Percentiles rank a stretch among this genome's conserved stretches.
These are phyloP conservation scores for Rhizomys pruinosus DNA, from an alignment of 2,113 vertebrate species.

Conservation along the genomic window DNA sequence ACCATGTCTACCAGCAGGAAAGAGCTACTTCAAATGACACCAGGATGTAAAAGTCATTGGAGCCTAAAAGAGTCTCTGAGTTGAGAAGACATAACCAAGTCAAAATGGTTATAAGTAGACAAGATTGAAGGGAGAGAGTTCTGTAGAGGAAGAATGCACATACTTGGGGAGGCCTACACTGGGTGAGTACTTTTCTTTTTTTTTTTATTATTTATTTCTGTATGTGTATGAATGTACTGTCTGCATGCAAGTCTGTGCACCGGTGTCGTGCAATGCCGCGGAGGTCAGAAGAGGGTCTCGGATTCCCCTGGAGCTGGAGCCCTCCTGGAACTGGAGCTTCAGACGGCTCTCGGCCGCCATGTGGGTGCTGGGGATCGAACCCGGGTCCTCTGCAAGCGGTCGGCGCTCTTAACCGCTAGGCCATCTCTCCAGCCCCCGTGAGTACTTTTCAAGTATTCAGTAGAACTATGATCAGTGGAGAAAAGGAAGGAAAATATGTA, in stretches of 20 bases:
- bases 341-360: too few relatives aligned
- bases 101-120: background rate
- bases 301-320: too few relatives aligned
- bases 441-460: background rate
- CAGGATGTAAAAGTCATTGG: background rate
- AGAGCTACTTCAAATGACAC: background rate
- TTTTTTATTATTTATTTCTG: too few relatives aligned
- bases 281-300: too few relatives aligned
- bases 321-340: too few relatives aligned
- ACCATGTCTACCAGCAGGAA: background rate
- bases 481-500: background rate
- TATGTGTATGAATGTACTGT: too few relatives aligned
- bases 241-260: too few relatives aligned
- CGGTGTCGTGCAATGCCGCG: too few relatives aligned
- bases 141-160: background rate
- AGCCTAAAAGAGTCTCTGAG: background rate
- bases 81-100: background rate
- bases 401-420: too few relatives aligned
- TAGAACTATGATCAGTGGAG: background rate
- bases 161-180: background rate
- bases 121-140: background rate
- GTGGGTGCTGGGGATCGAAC: too few relatives aligned
- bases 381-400: too few relatives aligned
- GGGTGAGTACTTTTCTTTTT: background rate
- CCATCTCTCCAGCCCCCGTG: too few relatives aligned